Evolutionary conservation across 2,888 invertebrate species (phyloP), one percentile per base, ranked within the genome.

Genomic region (Drosophila barbarae): DNA sequence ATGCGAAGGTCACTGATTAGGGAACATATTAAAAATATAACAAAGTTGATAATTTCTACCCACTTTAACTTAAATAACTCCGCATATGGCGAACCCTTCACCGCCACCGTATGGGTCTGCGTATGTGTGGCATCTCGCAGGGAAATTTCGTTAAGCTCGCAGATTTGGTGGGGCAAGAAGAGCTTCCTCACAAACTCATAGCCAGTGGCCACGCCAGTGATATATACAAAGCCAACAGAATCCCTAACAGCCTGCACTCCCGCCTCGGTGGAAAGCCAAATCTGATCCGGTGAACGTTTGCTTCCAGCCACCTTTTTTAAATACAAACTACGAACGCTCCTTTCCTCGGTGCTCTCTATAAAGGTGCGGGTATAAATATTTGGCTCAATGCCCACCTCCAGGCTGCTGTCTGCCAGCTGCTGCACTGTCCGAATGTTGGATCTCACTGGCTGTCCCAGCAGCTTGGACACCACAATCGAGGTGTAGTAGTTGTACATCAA

Each of bases 401-500:
- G 87, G 13, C 90, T 90, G 52, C 92, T 92, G 42, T 90, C 88
- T 1, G 91, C 86, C 57, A 93, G 85, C 69, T 92, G 91, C 1
- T 88, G 83, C 1, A 92, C 57, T 1, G 90, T 91, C 39, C 89
- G 90, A 12, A 93, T 91, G 42, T 71, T 80, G 2, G 89, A 88
- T 54, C 90, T 91, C 8, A 90, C 88, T 0, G 92, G 91, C 1
- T 92, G 90, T 0, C 92, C 91, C 74, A 93, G 90, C 18, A 93
- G 85, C 7, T 92, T 88, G 1, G 92, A 92, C 0, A 93, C 93
- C 68, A 93, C 92, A 78, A 91, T 91, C 0, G 93, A 93, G 1
- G 93, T 92, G 77, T 92, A 93, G 13, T 92, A 91, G 12, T 92
- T 92, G 78, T 92, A 93, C 55, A 93, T 84, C 51, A 91, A 88